Base-by-base conservation (phyloP, 2,797 vertebrate genomes). In the Sardinella longiceps region DNA sequence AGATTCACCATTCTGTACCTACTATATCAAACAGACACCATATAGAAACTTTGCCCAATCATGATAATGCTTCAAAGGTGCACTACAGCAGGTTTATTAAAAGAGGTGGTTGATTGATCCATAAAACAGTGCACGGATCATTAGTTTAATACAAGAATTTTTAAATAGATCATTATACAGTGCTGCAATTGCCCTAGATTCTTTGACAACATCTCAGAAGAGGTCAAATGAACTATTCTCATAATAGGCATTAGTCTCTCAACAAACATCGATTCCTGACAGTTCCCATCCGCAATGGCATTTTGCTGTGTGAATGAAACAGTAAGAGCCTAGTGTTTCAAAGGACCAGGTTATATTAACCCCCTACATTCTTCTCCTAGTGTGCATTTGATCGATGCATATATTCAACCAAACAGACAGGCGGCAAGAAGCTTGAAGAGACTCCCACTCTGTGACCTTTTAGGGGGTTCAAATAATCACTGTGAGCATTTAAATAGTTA, bases 401-500 rank as follows among this genome's bases (percentile, higher is more conserved):
- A 77, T 3, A 77, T 23, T 84, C 37, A 23, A 48, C 37, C 46
- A 11, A 82, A 60, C 30, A 33, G 86, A 60, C 37, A 39, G 37
- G 43, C 23, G 37, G n/a, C 15, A 48, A 46, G 70, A 20, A 43
- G 39, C 33, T 77, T 77, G 25, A 28, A 10, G 48, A 85, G 66
- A 25, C 39, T 81, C 30, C 81, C 70, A 74, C n/a, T 45, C 28
- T 25, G 70, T 83, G 87, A 88, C 82, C 77, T 85, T 87, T 88
- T 12, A 82, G 70, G 7, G 70, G 25, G 45, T 15, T 51, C 82
- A 23, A 39, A 37, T 50, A 48, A 82, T 81, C 25, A 77, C 74
- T 74, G 39, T 23, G 84, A 81, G 81, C 60, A 83, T 86, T 83
- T 45, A 5, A 56, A 82, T 23, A 56, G 74, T 81, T 87, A 85